Evolutionary conservation across 2,888 invertebrate species (phyloP).

Genomic region (Lithodes maja): DNA sequence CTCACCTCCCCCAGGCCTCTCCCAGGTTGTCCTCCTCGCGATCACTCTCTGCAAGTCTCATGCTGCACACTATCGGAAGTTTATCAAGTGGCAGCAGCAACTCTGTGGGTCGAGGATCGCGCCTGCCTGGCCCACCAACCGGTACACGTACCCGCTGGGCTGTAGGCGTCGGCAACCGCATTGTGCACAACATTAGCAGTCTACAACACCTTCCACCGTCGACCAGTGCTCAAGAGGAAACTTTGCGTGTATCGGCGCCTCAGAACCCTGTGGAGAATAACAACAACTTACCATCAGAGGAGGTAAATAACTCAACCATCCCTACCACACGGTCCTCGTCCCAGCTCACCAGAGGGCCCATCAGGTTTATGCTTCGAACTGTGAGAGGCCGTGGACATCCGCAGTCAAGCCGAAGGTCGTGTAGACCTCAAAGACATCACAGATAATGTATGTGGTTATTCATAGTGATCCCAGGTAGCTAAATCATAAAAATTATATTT

Average conservation of each 20-base stretch:
- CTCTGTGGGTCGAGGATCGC: constrained; percentile 27
- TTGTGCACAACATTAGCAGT: constrained; percentile 50
- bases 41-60: constrained; percentile 9
- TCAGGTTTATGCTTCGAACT: constrained; percentile 42
- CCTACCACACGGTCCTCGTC: neutral
- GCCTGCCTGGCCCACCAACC: constrained; percentile 35
- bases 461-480: no score
- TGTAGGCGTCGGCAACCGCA: constrained; percentile 44
- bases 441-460: neutral
- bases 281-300: constrained; percentile 3
- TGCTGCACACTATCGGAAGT: constrained; percentile 36
- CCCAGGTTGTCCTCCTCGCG: constrained; percentile 33
- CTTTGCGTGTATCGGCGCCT: neutral
- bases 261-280: neutral
- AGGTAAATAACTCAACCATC: constrained; percentile 9
- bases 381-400: constrained; percentile 24
- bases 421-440: constrained; percentile 13
- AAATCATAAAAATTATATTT: no score
- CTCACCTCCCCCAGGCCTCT: constrained; percentile 30
- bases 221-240: constrained; percentile 32
- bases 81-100: constrained; percentile 34
- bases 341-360: constrained; percentile 16
- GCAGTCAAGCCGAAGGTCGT: constrained; percentile 20
- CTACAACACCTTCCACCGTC: constrained; percentile 44
- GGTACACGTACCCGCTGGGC: constrained; percentile 52